These are phyloP conservation scores for Watsonalla binaria DNA, from an alignment of 2,888 invertebrate species.

Conservation along the genomic window DNA sequence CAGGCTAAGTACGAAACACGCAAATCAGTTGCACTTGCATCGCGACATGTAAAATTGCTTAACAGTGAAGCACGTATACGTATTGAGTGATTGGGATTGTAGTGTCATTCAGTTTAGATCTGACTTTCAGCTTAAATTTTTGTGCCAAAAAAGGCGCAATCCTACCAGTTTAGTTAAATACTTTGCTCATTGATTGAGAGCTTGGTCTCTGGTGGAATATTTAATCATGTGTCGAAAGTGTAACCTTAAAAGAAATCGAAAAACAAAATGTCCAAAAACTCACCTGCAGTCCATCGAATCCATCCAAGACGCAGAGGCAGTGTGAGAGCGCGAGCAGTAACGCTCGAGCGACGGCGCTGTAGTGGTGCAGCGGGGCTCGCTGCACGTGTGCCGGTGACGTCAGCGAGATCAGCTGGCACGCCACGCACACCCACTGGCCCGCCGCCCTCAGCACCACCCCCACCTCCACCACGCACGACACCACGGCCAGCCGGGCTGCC, in stretches of 20 bases:
- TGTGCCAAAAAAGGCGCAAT: no score
- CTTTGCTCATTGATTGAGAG: background rate
- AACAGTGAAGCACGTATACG: no score
- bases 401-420: slow-evolving; percentile 37
- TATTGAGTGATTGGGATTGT: no score
- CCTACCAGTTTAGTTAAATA: background rate
- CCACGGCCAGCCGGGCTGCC: slow-evolving; percentile 49
- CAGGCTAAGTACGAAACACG: no score
- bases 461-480: slow-evolving; percentile 35
- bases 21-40: no score
- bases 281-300: slow-evolving; percentile 33
- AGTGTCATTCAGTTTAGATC: no score
- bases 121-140: no score
- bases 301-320: slow-evolving; percentile 45
- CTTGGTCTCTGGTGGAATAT: background rate
- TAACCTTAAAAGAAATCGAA: no score
- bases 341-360: slow-evolving; percentile 36
- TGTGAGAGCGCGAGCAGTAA: slow-evolving; percentile 45
- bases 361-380: slow-evolving; percentile 19
- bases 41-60: no score
- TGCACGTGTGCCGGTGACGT: slow-evolving; percentile 28
- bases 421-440: slow-evolving; percentile 57
- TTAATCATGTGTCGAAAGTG: no score
- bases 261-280: background rate
- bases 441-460: slow-evolving; percentile 35